Evolutionary conservation across 2,888 invertebrate species (phyloP).

Genomic region (Catocala fraxini): DNA sequence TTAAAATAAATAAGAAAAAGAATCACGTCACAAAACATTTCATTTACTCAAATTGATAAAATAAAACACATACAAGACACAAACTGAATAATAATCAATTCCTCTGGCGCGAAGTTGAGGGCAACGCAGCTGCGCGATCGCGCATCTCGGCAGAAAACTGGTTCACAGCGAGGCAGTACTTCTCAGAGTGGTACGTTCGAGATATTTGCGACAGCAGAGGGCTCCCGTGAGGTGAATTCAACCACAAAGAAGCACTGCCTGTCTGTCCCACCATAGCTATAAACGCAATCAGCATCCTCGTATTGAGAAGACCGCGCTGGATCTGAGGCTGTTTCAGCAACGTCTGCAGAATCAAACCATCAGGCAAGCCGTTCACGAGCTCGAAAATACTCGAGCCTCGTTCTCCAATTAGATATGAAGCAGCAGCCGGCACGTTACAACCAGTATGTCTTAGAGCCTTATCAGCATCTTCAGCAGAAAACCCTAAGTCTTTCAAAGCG

Average conservation of each 20-base stretch:
- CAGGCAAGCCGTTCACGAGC: slow-evolving; percentile 76
- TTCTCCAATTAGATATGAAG: slow-evolving; percentile 79
- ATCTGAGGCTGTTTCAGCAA: slow-evolving; percentile 80
- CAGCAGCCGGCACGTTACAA: slow-evolving; percentile 79
- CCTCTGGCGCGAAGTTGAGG: slow-evolving; percentile 74
- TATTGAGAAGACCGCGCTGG: slow-evolving; percentile 78
- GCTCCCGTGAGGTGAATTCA: slow-evolving; percentile 81
- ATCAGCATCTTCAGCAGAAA: slow-evolving; percentile 69
- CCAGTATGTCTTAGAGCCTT: slow-evolving; percentile 73
- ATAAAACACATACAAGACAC: slow-evolving; percentile 3
- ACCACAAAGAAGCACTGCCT: slow-evolving; percentile 78
- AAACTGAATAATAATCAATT: slow-evolving; percentile 39
- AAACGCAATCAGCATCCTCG: slow-evolving; percentile 80
- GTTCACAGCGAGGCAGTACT: slow-evolving; percentile 82
- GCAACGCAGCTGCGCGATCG: slow-evolving; percentile 49
- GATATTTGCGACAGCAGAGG: slow-evolving; percentile 81
- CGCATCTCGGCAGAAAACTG: slow-evolving; percentile 74
- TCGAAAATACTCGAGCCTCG: slow-evolving; percentile 81
- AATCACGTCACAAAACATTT: slow-evolving; percentile 11
- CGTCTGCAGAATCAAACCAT: slow-evolving; percentile 74
- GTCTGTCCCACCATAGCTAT: slow-evolving; percentile 82
- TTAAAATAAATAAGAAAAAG: background rate
- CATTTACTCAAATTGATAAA: slow-evolving; percentile 16
- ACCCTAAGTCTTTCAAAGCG: slow-evolving; percentile 74
- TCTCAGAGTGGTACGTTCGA: slow-evolving; percentile 82